Percentiles rank a stretch among this genome's conserved stretches.
Evolutionary conservation across 2,797 vertebrate species (phyloP).

Genomic region (Enteromius mattozi): DNA sequence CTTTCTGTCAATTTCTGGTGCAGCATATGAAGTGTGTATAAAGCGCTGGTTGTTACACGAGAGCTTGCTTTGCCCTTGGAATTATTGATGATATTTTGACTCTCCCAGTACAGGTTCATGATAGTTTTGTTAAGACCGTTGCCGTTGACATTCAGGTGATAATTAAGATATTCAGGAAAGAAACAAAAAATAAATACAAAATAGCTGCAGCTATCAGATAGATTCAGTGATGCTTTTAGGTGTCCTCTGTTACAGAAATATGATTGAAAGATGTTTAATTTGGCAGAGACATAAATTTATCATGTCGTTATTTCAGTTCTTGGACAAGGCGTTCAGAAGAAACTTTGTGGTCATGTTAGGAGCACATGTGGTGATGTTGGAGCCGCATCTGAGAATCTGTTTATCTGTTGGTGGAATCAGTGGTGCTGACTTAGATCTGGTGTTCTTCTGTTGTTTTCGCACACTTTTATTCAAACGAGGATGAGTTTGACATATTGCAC

Average conservation of each 20-base stretch:
- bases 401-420: conserved; percentile 18
- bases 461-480: conserved; percentile 9
- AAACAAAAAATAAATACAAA: neutral
- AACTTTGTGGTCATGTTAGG: neutral
- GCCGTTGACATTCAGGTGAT: neutral
- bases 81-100: conserved; percentile 49
- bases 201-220: neutral
- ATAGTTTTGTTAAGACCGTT: conserved; percentile 20
- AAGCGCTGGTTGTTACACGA: conserved; percentile 9
- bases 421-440: conserved; percentile 9
- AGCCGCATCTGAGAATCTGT: neutral
- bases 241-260: neutral
- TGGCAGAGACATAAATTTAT: neutral
- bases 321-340: neutral
- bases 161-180: neutral
- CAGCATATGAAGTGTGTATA: conserved; percentile 26
- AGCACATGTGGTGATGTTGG: conserved; percentile 26
- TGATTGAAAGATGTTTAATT: neutral
- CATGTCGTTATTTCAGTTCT: neutral
- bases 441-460: conserved; percentile 33
- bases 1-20: conserved; percentile 33
- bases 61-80: conserved; percentile 34
- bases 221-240: neutral
- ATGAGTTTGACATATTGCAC: conserved; percentile 27
- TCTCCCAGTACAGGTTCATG: conserved; percentile 10